A percentile compares a stretch with the other conserved stretches of the same genome.
Conservation (phyloP, 1,140 invertebrate genomes). For the Nephotettix cincticeps region DNA sequence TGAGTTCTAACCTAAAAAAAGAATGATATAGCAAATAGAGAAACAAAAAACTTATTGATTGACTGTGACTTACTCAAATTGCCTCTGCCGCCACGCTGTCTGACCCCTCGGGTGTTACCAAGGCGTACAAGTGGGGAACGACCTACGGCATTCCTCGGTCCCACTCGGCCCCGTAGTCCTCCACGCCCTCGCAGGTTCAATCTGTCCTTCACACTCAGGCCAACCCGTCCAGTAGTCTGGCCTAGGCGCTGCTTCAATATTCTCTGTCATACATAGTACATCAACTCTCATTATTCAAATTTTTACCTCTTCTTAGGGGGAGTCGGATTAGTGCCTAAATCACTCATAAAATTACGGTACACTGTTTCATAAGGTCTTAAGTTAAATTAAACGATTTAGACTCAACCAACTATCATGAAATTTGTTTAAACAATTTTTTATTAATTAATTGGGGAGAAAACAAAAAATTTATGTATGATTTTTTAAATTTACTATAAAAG, state of each 20-base stretch:
- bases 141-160: not conserved
- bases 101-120: slow-evolving; percentile 36
- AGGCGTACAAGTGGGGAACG: not conserved
- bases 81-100: not conserved
- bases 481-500: no score
- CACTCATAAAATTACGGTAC: no score
- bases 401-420: no score
- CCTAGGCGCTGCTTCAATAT: slow-evolving; percentile 49
- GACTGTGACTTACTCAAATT: not conserved
- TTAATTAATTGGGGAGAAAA: no score
- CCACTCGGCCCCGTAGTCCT: slow-evolving; percentile 37
- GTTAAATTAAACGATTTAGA: no score
- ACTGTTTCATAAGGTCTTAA: no score
- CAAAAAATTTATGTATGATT: no score
- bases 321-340: no score
- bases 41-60: not conserved
- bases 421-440: no score
- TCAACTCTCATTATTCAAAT: no score
- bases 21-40: not conserved
- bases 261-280: slow-evolving; percentile 32
- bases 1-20: not conserved
- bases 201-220: slow-evolving; percentile 41
- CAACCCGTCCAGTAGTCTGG: slow-evolving; percentile 20
- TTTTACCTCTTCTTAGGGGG: no score
- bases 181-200: slow-evolving; percentile 31